phyloP scores from a whole-genome alignment of 2,888 invertebrate genomes.

The Aradus depressus region DNA sequence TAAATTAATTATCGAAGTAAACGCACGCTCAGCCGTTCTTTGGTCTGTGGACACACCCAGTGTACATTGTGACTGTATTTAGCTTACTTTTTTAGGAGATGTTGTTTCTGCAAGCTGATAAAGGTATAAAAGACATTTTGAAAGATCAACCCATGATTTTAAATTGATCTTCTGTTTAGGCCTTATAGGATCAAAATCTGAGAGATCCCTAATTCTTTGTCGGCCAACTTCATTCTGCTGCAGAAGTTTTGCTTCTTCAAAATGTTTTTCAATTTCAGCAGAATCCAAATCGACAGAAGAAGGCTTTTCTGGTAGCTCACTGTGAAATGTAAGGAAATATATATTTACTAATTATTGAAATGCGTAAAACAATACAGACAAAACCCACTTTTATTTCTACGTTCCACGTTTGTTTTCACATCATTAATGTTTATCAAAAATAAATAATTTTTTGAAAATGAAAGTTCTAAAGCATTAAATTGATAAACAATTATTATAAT shows the following conservation, averaged over 20 bases:
- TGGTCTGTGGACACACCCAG: too few species aligned
- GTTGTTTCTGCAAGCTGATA: conserved; percentile 17
- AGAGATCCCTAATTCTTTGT: background rate
- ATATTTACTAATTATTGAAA: too few species aligned
- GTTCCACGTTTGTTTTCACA: too few species aligned
- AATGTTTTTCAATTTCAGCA: conserved; percentile 10
- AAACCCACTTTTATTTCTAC: too few species aligned
- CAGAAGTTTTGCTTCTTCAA: conserved; percentile 15
- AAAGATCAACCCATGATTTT: conserved; percentile 17
- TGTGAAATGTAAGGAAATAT: conserved; percentile 9
- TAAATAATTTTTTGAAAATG: too few species aligned
- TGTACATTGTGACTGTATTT: too few species aligned
- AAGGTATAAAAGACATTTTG: conserved; percentile 19
- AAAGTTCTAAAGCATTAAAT: too few species aligned
- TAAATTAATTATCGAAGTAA: too few species aligned
- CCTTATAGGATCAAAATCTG: conserved; percentile 5
- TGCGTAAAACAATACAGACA: background rate
- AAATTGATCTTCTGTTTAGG: conserved; percentile 13
- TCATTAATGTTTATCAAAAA: too few species aligned
- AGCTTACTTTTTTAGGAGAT: conserved; percentile 20
- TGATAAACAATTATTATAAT: too few species aligned
- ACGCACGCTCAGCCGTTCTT: too few species aligned
- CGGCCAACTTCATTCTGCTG: conserved; percentile 17
- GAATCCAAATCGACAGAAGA: conserved; percentile 3
- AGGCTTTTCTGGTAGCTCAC: conserved; percentile 20